Evolutionary conservation across 2,113 vertebrate genomes (phyloP).

Genomic region (Ctenomys sociabilis): DNA sequence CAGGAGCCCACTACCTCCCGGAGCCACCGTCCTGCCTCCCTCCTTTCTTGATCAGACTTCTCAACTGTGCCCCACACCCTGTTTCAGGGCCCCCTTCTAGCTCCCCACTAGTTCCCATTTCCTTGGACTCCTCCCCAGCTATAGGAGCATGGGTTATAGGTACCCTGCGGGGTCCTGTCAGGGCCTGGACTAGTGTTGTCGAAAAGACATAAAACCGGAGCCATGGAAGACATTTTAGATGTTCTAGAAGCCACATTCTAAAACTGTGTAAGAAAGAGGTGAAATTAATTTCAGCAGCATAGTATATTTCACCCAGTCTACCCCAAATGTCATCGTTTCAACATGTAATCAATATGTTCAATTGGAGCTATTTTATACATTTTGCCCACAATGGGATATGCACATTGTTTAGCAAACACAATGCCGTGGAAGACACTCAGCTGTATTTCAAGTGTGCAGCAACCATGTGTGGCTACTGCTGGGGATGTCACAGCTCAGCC

Average conservation of each 20-base stretch:
- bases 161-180: background rate
- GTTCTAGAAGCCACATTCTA: background rate
- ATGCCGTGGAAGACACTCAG: accelerated
- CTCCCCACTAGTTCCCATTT: background rate
- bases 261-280: background rate
- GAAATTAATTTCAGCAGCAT: background rate
- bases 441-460: background rate
- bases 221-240: background rate
- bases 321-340: constrained; percentile 1
- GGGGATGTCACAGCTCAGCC: background rate
- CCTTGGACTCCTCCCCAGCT: background rate
- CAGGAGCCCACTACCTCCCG: background rate
- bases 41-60: background rate
- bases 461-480: background rate
- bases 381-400: background rate
- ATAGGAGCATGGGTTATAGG: background rate
- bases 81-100: background rate
- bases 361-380: background rate
- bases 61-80: background rate
- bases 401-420: background rate
- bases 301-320: background rate
- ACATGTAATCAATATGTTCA: background rate
- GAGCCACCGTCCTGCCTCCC: background rate
- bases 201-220: background rate
- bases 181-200: background rate